Evolutionary conservation across 2,113 vertebrate genomes (phyloP).

Genomic region (Seriola rivoliana): DNA sequence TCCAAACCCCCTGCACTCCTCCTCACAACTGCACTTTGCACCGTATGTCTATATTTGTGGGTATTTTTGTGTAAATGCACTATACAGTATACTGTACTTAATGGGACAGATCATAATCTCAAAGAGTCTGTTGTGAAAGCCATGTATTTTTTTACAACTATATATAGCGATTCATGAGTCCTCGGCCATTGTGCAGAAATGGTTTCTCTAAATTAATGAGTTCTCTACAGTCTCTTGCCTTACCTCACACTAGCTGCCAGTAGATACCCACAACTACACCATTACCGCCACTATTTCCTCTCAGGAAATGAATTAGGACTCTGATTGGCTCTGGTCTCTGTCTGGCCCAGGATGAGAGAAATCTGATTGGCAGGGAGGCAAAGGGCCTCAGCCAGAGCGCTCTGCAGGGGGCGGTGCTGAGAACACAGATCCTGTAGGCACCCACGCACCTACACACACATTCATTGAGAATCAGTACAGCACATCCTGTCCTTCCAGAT

Average conservation of each 20-base stretch:
- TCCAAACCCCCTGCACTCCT: neutral
- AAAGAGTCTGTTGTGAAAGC: neutral
- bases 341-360: slow-evolving; percentile 66
- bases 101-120: neutral
- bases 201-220: slow-evolving; percentile 39
- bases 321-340: slow-evolving; percentile 62
- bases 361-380: slow-evolving; percentile 64
- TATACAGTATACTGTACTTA: neutral
- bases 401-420: slow-evolving; percentile 60
- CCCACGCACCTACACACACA: neutral
- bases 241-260: slow-evolving; percentile 23
- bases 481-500: slow-evolving; percentile 43
- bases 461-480: slow-evolving; percentile 2
- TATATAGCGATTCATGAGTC: neutral
- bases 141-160: slow-evolving; percentile 20
- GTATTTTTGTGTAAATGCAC: neutral
- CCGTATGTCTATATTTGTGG: too few species aligned
- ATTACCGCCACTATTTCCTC: slow-evolving; percentile 58
- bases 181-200: slow-evolving; percentile 12
- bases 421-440: slow-evolving; percentile 48
- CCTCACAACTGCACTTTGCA: neutral
- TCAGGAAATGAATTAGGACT: slow-evolving; percentile 69
- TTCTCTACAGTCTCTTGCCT: slow-evolving; percentile 15
- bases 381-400: slow-evolving; percentile 31
- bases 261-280: slow-evolving; percentile 49